Evolutionary conservation across 2,113 vertebrate genomes (phyloP), one percentile per base, ranked within the genome.

Genomic region (Odocoileus hemionus): DNA sequence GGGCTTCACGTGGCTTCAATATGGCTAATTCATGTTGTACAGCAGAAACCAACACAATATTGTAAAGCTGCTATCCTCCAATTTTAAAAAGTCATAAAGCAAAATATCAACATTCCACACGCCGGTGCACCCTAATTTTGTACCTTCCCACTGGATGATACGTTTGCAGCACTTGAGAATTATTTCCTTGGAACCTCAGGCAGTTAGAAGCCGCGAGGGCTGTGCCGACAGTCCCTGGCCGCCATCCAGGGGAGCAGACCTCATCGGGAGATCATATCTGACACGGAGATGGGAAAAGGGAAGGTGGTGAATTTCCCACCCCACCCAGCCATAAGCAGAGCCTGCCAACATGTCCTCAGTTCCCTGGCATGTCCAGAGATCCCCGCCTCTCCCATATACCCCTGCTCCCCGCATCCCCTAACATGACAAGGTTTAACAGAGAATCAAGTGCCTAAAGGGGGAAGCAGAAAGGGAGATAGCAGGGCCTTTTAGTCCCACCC

Each of bases 291-390:
- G 90, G 95, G 87, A 94, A 92, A 91, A 58, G 87, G 86, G 96
- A 96, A 97, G 96, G 94, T 96, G 96, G 80, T n/a, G 85, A 82
- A 60, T 95, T 96, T 96, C 95, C 92, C 80, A 88, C 97, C 87
- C 95, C 92, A 28, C 94, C 97, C 88, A 85, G 76, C 80, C 86
- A 8, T 13, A 52, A 26, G 2, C n/a, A 33, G 52, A 85, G 95
- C 87, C 64, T 95, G 94, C 92, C 89, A 70, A 82, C 57, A 47
- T 17, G 89, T 39, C 64, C 64, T 78, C 39, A 39, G 61, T 64
- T 36, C 26, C 33, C 78, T 47, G 3, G 50, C 54, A 4, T 25
- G 85, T 47, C n/a, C 19, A 79, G 43, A 78, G 83, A 89, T 82
- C 47, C 61, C 89, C 4, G 47, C 67, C 76, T 85, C 55, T 88